phyloP scores from a whole-genome alignment of 2,113 vertebrate genomes.

The Alligator mississippiensis region DNA sequence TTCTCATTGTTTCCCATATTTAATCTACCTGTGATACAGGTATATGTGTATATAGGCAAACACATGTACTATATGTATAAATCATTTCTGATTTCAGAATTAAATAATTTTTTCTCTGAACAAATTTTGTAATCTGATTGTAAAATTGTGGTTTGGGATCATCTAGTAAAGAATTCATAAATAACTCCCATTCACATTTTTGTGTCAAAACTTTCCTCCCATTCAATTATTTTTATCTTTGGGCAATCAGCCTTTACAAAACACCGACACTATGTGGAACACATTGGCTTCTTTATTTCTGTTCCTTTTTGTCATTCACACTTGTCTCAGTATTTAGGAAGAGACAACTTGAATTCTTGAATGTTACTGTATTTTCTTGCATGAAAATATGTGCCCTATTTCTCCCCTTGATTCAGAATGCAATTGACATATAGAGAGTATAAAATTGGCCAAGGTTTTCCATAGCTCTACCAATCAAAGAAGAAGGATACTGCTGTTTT shows the following conservation, averaged over 20 bases:
- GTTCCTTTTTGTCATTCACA: not conserved
- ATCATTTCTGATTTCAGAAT: not conserved
- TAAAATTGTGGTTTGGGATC: not conserved
- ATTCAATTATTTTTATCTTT: not conserved
- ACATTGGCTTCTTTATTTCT: not conserved
- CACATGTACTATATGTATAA: too few species aligned
- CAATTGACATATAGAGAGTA: not conserved
- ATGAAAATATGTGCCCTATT: not conserved
- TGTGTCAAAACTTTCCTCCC: not conserved
- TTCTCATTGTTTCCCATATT: not conserved
- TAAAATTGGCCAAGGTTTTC: not conserved
- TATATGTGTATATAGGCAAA: too few species aligned
- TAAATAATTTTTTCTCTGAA: not conserved
- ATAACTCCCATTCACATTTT: not conserved
- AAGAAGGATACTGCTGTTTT: conserved; percentile 20
- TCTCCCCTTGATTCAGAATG: not conserved
- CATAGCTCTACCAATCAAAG: not conserved
- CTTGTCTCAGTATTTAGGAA: not conserved
- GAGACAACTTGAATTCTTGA: not conserved
- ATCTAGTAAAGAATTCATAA: not conserved
- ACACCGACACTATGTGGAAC: not conserved
- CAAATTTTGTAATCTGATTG: not conserved
- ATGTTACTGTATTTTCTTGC: not conserved
- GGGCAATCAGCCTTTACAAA: not conserved
- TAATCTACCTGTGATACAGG: not conserved